Percentiles rank a stretch among this genome's conserved stretches.
phyloP scores from a whole-genome alignment of 2,888 invertebrate species.

The Bimastos eiseni region DNA sequence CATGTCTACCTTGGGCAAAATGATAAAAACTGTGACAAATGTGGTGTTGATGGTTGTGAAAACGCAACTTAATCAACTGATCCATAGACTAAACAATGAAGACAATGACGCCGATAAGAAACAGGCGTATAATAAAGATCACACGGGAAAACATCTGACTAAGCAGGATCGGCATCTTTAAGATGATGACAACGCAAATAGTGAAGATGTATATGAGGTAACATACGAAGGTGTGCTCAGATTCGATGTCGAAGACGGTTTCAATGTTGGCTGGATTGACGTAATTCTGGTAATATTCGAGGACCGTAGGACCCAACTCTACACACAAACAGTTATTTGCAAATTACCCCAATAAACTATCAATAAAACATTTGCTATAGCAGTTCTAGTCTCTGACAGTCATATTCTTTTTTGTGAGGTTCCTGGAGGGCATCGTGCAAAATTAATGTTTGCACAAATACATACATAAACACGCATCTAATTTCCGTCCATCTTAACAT shows the following conservation, averaged over 20 bases:
- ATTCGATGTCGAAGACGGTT: neutral
- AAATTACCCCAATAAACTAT: too few relatives aligned
- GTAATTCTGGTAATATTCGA: slow-evolving; percentile 24
- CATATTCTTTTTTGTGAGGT: too few relatives aligned
- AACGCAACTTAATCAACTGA: neutral
- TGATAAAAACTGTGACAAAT: neutral
- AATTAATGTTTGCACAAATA: neutral
- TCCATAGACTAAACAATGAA: neutral
- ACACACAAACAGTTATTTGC: neutral
- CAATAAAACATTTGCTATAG: neutral
- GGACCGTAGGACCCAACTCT: neutral
- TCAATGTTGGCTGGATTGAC: slow-evolving; percentile 25
- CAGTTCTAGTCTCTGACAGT: neutral
- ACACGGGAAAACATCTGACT: neutral
- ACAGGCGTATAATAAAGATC: neutral
- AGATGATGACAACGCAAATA: neutral
- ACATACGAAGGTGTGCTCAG: slow-evolving; percentile 31
- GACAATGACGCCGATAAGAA: neutral
- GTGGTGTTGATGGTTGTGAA: neutral
- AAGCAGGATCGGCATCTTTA: neutral
- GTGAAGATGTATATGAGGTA: neutral
- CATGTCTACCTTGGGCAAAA: too few relatives aligned
- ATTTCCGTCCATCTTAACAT: neutral
- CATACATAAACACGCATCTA: neutral
- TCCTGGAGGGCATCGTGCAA: neutral